A percentile compares a stretch with the other conserved stretches of the same genome.
These are phyloP conservation scores for Chelonoidis abingdonii DNA, from an alignment of 2,113 vertebrate species.

Conservation along the genomic window DNA sequence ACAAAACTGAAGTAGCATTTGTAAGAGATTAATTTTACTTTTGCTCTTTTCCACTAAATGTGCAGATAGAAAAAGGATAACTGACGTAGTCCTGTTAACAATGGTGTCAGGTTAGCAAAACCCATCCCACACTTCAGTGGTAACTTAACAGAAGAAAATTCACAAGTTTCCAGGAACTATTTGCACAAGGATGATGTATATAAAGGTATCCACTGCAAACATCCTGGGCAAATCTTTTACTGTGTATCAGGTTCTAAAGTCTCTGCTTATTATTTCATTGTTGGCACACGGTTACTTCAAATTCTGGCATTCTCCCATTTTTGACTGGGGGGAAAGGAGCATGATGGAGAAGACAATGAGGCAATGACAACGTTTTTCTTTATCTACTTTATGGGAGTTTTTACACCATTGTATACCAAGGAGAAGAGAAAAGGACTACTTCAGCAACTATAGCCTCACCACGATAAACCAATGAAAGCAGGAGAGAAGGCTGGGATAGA, in stretches of 20 bases:
- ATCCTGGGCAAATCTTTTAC: background rate
- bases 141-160: rapidly evolving
- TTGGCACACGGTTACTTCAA: background rate
- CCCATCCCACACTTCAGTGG: background rate
- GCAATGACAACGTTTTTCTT: background rate
- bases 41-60: background rate
- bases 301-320: background rate
- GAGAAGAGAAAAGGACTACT: rapidly evolving
- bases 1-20: background rate
- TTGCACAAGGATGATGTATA: background rate
- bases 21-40: background rate
- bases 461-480: rapidly evolving
- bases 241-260: conserved; percentile 1
- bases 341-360: background rate
- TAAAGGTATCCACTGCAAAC: background rate
- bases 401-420: background rate
- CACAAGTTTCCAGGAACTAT: background rate
- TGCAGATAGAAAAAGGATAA: background rate
- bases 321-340: background rate
- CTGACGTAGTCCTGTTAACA: background rate
- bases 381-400: background rate
- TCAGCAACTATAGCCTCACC: background rate
- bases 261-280: background rate
- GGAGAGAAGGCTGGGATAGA: background rate
- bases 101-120: background rate